Percentiles rank a stretch among this genome's conserved stretches.
Evolutionary conservation across 2,888 invertebrate genomes (phyloP).

Genomic region (Ashinkailepas kermadecensis): DNA sequence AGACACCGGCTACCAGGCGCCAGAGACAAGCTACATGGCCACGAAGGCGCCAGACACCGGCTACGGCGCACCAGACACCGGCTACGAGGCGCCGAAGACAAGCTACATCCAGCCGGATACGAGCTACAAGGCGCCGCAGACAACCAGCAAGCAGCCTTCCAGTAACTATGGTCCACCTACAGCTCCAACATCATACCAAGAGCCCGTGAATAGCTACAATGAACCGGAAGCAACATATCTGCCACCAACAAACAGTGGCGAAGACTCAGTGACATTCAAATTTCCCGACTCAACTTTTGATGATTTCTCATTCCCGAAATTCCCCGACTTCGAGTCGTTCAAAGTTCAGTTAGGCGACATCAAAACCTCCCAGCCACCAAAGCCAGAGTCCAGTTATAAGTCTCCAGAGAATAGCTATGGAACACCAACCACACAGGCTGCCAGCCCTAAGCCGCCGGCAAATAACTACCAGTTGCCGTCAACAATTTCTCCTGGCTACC

Average conservation of each 20-base stretch:
- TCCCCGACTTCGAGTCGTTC: background rate
- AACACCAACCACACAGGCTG: background rate
- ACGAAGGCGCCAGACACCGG: background rate
- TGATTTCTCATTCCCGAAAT: background rate
- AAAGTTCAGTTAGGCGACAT: background rate
- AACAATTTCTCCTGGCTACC: background rate
- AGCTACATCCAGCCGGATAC: background rate
- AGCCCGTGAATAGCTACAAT: background rate
- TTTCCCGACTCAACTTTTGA: background rate
- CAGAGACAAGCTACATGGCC: background rate
- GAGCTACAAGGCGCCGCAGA: background rate
- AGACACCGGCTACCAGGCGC: background rate
- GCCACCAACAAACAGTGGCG: background rate
- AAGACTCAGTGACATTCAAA: too few species aligned
- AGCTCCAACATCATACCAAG: background rate
- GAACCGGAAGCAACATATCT: background rate
- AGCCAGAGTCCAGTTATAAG: background rate
- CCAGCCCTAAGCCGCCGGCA: too few species aligned
- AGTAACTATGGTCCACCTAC: background rate
- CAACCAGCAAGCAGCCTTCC: background rate
- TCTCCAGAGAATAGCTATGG: background rate
- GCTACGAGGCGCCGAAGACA: background rate
- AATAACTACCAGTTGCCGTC: background rate
- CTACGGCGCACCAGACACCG: background rate
- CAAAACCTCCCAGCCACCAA: background rate